A percentile compares a stretch with the other conserved stretches of the same genome.
Evolutionary conservation across 2,113 vertebrate genomes (phyloP).

Genomic region (Lepisosteus osseus): DNA sequence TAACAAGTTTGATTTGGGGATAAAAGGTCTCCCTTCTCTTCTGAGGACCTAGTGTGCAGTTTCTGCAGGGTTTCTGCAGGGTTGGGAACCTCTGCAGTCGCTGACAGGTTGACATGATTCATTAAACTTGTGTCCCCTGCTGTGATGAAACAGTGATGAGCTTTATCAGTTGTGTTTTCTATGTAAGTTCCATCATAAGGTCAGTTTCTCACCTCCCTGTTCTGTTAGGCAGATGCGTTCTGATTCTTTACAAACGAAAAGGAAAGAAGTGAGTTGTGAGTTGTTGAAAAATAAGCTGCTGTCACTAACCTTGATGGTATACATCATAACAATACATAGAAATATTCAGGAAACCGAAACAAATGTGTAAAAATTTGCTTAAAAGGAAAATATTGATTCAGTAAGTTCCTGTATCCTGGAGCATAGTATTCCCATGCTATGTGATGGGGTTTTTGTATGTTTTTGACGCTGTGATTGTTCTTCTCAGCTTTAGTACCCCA

Average conservation of each 20-base stretch:
- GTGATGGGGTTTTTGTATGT: too few relatives aligned
- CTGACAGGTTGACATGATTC: slow-evolving; percentile 29
- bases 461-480: too few relatives aligned
- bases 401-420: too few relatives aligned
- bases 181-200: slow-evolving; percentile 36
- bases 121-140: slow-evolving; percentile 41
- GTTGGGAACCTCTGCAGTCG: too few relatives aligned
- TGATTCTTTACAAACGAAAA: slow-evolving; percentile 66
- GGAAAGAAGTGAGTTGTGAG: slow-evolving; percentile 29
- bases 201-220: slow-evolving; percentile 52
- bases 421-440: too few relatives aligned
- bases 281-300: slow-evolving; percentile 70
- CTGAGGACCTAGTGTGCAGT: too few relatives aligned
- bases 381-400: too few relatives aligned
- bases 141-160: slow-evolving; percentile 55
- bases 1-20: too few relatives aligned
- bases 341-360: slow-evolving; percentile 61
- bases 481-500: too few relatives aligned
- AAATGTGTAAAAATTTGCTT: slow-evolving; percentile 40
- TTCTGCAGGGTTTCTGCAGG: too few relatives aligned
- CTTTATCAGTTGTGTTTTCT: slow-evolving; percentile 41
- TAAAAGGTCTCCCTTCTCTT: too few relatives aligned
- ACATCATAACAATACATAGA: slow-evolving; percentile 61
- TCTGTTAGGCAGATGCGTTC: slow-evolving; percentile 59
- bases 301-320: slow-evolving; percentile 72